Base-by-base conservation (phyloP, 1,140 invertebrate species). In the Brachionus rubens region DNA sequence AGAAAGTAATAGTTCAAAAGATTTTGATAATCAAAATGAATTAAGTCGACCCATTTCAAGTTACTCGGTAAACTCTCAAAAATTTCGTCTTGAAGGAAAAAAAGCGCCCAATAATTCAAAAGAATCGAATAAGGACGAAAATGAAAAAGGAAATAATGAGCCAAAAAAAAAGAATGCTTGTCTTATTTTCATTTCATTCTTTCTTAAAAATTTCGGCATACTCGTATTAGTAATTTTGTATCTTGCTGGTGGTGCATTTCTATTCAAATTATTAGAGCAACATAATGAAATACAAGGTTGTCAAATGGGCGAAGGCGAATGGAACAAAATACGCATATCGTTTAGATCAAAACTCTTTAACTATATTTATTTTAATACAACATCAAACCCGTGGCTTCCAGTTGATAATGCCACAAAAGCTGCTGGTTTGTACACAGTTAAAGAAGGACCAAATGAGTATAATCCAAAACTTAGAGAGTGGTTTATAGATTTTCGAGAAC, bases 141-240 rank as follows among this genome's bases (percentile, higher is more conserved):
- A 3, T 21, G 6, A 43, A 43, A 65, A 65, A 43, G 2, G 2
- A 19, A 21, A 65, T 30, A 9, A 43, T 14, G 30, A 65, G 21
- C 36, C 59, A 7, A 65, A 65, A 21, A 59, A 48, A 26, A 48
- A 62, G 56, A 62, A 41, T 19, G 50, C 14, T 14, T 19, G 56
- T 3, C 28, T 30, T 12, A 12, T 19, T 9, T 28, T 46, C 21
- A 14, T 59, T 12, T 12, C n/a, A 7, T 76, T 76, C 41, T 62
- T 65, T 14, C 96, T 96, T 86, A 94, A 91, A 82, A 94, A 96
- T 85, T 90, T 96, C 7, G 94, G 93, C 24, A 91, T 97, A 77
- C 91, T 93, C 78, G 90, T 90, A 67, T 87, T 96, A 47, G 92
- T 98, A 36, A 90, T 97, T 50, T 91, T 91, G 6, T 96, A 96